Conservation (phyloP, 2,888 invertebrate genomes). For the Enchytraeus crypticus region DNA sequence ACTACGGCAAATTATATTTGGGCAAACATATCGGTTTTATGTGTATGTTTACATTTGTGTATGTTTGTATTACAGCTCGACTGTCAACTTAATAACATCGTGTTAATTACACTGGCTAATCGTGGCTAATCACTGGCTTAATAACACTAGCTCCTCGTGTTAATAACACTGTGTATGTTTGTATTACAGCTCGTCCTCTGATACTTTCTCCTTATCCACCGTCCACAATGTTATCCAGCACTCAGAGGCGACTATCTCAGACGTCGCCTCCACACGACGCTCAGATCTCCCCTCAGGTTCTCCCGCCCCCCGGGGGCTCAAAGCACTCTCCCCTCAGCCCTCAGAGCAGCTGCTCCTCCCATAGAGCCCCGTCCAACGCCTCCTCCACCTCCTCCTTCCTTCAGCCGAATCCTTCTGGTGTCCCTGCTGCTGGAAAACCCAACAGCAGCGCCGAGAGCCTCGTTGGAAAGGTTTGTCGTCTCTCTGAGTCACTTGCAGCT, state of each 20-base stretch:
- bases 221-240: too few relatives aligned
- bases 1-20: too few relatives aligned
- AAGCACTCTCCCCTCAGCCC: constrained; percentile 3
- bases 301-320: constrained; percentile 18
- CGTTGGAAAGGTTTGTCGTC: constrained; percentile 69
- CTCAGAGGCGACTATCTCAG: background rate
- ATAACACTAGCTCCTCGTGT: background rate
- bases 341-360: background rate
- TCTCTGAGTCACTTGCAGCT: too few relatives aligned
- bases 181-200: constrained; percentile 19
- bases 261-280: constrained; percentile 6
- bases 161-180: background rate
- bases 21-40: too few relatives aligned
- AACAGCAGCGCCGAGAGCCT: constrained; percentile 84
- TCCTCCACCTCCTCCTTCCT: background rate
- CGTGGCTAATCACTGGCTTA: background rate
- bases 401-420: background rate
- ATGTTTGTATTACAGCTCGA: too few relatives aligned
- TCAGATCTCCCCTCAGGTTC: constrained; percentile 29
- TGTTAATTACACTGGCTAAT: too few relatives aligned
- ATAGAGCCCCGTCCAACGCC: constrained; percentile 1
- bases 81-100: too few relatives aligned
- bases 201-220: constrained; percentile 16
- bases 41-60: too few relatives aligned
- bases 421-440: background rate